A percentile compares a stretch with the other conserved stretches of the same genome.
Conservation (phyloP, 2,113 vertebrate genomes). For the Petrocephalus microphthalmus region DNA sequence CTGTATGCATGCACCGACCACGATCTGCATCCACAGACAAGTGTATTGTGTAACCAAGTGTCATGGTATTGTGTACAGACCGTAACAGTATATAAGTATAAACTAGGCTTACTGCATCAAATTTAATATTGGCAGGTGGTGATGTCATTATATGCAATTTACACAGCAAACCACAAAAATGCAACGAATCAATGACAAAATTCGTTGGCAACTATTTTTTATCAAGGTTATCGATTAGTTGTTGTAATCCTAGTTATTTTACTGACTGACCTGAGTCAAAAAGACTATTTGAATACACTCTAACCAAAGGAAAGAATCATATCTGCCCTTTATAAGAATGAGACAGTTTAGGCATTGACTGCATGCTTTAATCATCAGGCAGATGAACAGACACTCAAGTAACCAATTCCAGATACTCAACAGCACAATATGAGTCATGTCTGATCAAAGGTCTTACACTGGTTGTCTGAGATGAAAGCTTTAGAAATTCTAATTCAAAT, state of each 20-base stretch:
- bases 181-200: background rate
- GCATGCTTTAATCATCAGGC: constrained; percentile 9
- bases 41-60: background rate
- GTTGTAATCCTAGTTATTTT: background rate
- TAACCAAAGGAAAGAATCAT: background rate
- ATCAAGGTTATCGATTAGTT: background rate
- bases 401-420: constrained; percentile 46
- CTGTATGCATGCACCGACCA: background rate
- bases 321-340: constrained; percentile 52
- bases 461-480: constrained; percentile 38
- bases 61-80: background rate
- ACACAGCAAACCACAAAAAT: background rate
- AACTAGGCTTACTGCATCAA: background rate
- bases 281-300: background rate
- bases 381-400: constrained; percentile 35
- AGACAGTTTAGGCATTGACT: constrained; percentile 31
- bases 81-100: background rate
- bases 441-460: constrained; percentile 55
- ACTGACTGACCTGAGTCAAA: background rate
- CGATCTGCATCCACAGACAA: background rate
- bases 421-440: constrained; percentile 45
- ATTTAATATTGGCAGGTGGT: background rate
- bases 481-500: constrained; percentile 29
- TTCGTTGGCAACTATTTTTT: background rate
- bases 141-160: background rate